Conservation (phyloP, 2,888 invertebrate species). For the Kuschelorhynchus macadamiae region DNA sequence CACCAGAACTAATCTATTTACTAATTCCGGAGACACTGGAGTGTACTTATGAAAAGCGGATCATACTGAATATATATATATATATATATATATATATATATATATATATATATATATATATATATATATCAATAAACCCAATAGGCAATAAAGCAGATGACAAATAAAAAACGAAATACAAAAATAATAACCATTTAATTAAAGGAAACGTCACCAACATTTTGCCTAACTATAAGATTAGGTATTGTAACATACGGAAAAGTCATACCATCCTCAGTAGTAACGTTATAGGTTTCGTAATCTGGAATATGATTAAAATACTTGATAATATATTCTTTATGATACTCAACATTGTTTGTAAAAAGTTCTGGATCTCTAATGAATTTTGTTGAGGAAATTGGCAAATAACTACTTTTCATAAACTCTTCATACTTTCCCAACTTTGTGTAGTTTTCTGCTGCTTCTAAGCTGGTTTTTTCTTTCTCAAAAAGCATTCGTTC, state of each 20-base stretch:
- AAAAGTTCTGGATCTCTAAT: conserved; percentile 58
- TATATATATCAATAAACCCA: no score
- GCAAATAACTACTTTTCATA: conserved; percentile 51
- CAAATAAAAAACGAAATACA: no score
- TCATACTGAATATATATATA: no score
- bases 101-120: no score
- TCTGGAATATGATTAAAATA: conserved; percentile 59
- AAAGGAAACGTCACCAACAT: conserved; percentile 7
- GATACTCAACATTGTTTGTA: conserved; percentile 57
- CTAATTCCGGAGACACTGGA: no score
- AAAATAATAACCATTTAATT: no score
- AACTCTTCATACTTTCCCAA: conserved; percentile 16
- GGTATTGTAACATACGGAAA: conserved; percentile 59
- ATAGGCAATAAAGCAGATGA: no score
- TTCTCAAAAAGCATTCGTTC: conserved; percentile 36
- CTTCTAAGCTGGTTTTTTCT: conserved; percentile 29
- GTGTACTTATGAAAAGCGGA: no score
- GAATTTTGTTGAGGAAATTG: conserved; percentile 57
- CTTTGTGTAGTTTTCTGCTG: conserved; percentile 35
- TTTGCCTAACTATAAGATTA: conserved; percentile 38
- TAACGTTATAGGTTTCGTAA: conserved; percentile 57
- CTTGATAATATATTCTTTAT: conserved; percentile 59
- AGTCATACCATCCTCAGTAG: conserved; percentile 57
- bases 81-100: no score
- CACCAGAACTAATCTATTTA: no score